These are phyloP conservation scores for Magallana nippona DNA, from an alignment of 2,888 invertebrate genomes.

Conservation along the genomic window DNA sequence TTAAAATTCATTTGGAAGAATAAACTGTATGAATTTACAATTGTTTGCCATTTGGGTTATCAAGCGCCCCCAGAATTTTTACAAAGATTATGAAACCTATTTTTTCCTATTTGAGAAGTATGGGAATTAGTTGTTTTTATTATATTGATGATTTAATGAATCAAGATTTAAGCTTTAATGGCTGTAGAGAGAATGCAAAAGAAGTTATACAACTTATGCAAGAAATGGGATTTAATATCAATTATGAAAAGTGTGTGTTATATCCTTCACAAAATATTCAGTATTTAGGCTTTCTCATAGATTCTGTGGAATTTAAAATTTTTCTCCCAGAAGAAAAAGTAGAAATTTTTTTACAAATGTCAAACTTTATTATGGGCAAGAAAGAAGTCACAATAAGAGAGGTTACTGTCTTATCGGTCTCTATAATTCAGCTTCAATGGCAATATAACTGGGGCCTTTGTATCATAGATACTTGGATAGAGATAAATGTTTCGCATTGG, in stretches of 20 bases:
- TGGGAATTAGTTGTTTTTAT: constrained; percentile 48
- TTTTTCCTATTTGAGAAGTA: constrained; percentile 47
- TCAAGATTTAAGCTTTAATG: constrained; percentile 48
- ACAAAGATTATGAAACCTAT: constrained; percentile 53
- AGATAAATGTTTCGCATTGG: constrained; percentile 4
- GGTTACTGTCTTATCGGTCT: constrained; percentile 5
- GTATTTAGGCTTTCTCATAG: constrained; percentile 55
- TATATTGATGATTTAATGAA: constrained; percentile 59
- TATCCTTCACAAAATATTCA: constrained; percentile 47
- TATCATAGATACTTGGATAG: constrained; percentile 9
- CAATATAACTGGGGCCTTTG: background rate
- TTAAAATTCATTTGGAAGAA: constrained; percentile 46
- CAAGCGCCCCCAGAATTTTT: constrained; percentile 48
- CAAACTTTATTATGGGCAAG: constrained; percentile 22
- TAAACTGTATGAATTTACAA: constrained; percentile 40
- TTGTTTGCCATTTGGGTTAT: constrained; percentile 50
- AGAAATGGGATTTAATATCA: constrained; percentile 47
- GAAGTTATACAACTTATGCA: constrained; percentile 35
- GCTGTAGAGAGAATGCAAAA: constrained; percentile 39
- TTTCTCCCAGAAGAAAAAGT: constrained; percentile 54
- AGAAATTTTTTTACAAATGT: constrained; percentile 43
- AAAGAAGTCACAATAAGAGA: constrained; percentile 35
- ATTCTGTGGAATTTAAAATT: constrained; percentile 52
- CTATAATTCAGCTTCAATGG: too few relatives aligned
- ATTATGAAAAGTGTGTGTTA: constrained; percentile 49